Conservation (phyloP, 1,140 invertebrate species). For the Galleria mellonella region DNA sequence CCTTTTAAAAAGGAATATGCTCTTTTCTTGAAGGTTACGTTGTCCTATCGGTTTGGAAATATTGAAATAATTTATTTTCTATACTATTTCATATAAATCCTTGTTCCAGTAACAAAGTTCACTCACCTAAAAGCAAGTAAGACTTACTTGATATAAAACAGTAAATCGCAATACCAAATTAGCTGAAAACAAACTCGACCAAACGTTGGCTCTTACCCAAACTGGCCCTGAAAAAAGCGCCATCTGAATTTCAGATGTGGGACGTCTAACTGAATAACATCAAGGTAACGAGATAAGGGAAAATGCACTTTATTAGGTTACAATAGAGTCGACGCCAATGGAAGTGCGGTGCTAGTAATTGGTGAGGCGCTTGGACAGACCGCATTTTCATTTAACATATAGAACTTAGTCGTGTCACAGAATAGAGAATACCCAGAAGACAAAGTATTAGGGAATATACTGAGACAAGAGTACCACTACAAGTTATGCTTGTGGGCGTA, state of each 20-base stretch:
- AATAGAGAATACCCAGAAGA: too few species aligned
- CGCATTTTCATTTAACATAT: constrained; percentile 18
- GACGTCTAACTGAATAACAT: constrained; percentile 3
- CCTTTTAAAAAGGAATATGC: too few species aligned
- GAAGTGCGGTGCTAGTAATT: constrained; percentile 9
- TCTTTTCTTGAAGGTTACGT: too few species aligned
- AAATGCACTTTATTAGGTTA: neutral
- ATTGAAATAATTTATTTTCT: too few species aligned
- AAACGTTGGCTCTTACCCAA: constrained; percentile 20
- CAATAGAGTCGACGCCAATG: neutral
- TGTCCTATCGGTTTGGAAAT: too few species aligned
- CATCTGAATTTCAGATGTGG: constrained; percentile 27
- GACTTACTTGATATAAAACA: neutral
- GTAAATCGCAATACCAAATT: constrained; percentile 11
- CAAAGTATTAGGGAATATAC: too few species aligned
- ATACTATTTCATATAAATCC: too few species aligned
- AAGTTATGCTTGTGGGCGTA: too few species aligned
- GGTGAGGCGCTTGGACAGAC: constrained; percentile 17
- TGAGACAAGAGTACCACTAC: too few species aligned
- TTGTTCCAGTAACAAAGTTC: neutral
- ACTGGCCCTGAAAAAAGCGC: constrained; percentile 22
- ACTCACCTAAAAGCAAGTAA: too few species aligned
- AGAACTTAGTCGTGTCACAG: neutral
- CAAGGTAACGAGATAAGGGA: neutral
- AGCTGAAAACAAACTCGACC: constrained; percentile 17